These are phyloP conservation scores for Margarornis squamiger DNA, from an alignment of 2,797 vertebrate species.

Conservation along the genomic window DNA sequence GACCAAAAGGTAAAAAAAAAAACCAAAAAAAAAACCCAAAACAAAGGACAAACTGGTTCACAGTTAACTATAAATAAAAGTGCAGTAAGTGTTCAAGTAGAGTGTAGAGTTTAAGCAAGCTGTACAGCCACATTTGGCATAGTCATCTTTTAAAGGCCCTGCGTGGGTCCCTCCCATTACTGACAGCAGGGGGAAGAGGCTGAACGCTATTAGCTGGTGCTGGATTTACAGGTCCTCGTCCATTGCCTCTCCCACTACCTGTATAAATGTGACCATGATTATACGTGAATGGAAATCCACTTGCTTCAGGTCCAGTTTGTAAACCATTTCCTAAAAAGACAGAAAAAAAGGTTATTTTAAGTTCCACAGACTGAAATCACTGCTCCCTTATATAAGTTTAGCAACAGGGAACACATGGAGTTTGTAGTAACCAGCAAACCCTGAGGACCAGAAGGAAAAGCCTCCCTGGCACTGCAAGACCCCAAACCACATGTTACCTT, in stretches of 20 bases:
- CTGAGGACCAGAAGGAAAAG: not conserved
- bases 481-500: not conserved
- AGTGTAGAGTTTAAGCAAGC: constrained; percentile 79
- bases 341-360: not conserved
- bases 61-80: constrained; percentile 88
- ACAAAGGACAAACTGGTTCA: constrained; percentile 70
- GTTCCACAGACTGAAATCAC: not conserved
- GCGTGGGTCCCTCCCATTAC: constrained; percentile 95
- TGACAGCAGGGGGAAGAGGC: constrained; percentile 83
- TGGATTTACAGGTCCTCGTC: constrained; percentile 78
- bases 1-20: constrained; percentile 51
- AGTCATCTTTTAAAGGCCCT: constrained; percentile 96
- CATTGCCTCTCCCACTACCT: constrained; percentile 83
- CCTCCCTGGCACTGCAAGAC: not conserved
- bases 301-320: constrained; percentile 79
- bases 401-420: not conserved
- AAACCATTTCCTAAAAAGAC: constrained; percentile 86
- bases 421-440: not conserved
- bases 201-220: constrained; percentile 74
- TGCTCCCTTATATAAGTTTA: fast-evolving
- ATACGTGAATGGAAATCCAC: constrained; percentile 73
- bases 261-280: constrained; percentile 72
- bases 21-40: not conserved
- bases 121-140: constrained; percentile 62
- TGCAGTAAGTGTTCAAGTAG: constrained; percentile 98